A percentile compares a stretch with the other conserved stretches of the same genome.
These are phyloP conservation scores for Anoplolepis gracilipes DNA, from an alignment of 1,140 invertebrate genomes.

Conservation along the genomic window DNA sequence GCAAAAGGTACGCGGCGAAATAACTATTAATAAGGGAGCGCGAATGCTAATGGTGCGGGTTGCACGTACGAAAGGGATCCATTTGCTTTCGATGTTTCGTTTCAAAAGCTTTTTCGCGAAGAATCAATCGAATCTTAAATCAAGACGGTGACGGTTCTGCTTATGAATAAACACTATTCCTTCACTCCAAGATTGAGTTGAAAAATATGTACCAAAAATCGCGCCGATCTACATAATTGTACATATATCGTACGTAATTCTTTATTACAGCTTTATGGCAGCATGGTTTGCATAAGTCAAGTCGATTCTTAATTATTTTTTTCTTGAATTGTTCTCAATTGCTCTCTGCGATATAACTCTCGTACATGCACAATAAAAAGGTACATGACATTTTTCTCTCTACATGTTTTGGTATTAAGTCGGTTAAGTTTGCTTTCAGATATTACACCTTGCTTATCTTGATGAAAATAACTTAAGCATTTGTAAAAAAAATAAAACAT, in stretches of 20 bases:
- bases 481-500: slow-evolving; percentile 1
- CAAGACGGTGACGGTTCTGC: slow-evolving; percentile 34
- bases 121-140: slow-evolving; percentile 51
- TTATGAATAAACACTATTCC: slow-evolving; percentile 37
- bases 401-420: slow-evolving; percentile 17
- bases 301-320: neutral
- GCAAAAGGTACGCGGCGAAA: slow-evolving; percentile 38
- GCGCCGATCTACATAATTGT: neutral
- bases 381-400: neutral
- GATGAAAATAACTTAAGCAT: neutral
- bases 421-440: slow-evolving; percentile 35
- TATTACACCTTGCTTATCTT: slow-evolving; percentile 1
- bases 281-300: neutral
- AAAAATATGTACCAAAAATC: slow-evolving; percentile 23
- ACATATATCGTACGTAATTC: neutral
- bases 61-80: slow-evolving; percentile 18
- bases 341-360: neutral
- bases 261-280: neutral
- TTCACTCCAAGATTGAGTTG: neutral
- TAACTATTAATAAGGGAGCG: slow-evolving; percentile 55
- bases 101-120: slow-evolving; percentile 18
- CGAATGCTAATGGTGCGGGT: slow-evolving; percentile 12
- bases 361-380: neutral
- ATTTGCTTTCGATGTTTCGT: neutral
- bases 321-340: neutral